These are phyloP conservation scores for Smutsia gigantea DNA, from an alignment of 2,797 vertebrate species.

Conservation along the genomic window DNA sequence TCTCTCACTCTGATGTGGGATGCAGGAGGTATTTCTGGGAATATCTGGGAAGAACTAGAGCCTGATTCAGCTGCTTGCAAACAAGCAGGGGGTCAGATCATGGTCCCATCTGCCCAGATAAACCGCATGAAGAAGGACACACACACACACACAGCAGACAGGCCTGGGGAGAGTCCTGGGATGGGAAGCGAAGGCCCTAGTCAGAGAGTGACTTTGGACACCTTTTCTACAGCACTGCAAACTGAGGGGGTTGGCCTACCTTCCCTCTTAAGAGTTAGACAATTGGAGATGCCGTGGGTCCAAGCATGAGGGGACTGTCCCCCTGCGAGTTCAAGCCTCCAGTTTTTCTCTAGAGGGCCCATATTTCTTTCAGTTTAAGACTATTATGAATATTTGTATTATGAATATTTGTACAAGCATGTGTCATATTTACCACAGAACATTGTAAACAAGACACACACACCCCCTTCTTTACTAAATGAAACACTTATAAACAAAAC, in stretches of 20 bases:
- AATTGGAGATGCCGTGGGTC: not conserved
- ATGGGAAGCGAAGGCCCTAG: too few relatives aligned
- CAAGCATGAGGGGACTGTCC: accelerated
- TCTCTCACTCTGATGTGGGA: not conserved
- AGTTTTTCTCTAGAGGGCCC: constrained; percentile 6
- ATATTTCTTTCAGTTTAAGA: not conserved
- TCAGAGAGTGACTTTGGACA: not conserved
- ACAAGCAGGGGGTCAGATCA: not conserved
- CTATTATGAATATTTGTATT: not conserved
- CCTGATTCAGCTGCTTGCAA: not conserved
- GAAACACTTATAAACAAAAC: not conserved
- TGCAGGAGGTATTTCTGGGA: not conserved
- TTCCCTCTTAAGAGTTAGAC: not conserved
- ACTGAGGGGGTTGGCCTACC: not conserved
- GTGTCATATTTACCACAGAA: not conserved
- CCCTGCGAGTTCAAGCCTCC: not conserved
- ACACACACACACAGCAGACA: not conserved
- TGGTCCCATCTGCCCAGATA: not conserved
- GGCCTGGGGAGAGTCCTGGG: not conserved
- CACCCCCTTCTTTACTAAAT: not conserved
- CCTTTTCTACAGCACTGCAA: not conserved
- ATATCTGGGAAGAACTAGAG: not conserved
- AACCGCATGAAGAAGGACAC: not conserved
- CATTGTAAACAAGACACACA: not conserved
- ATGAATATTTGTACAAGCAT: not conserved